A percentile compares a stretch with the other conserved stretches of the same genome.
Conservation (phyloP, 2,888 invertebrate species). For the Chorisops tibialis region DNA sequence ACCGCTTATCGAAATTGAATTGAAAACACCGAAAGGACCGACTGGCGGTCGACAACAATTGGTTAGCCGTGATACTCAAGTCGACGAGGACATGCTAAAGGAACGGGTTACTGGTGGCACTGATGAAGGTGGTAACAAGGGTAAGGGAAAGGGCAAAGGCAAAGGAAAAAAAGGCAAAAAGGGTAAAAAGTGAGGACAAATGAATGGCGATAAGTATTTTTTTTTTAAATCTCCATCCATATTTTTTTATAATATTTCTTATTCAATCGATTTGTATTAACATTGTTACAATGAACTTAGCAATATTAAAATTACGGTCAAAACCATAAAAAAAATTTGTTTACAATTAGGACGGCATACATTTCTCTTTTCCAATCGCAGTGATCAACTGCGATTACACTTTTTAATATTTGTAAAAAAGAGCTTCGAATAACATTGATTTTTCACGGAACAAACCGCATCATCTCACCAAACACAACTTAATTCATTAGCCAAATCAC, state of each 20-base stretch:
- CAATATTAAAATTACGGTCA: too few species aligned
- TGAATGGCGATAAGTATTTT: background rate
- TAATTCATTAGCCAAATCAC: too few species aligned
- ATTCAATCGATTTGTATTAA: too few species aligned
- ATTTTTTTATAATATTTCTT: background rate
- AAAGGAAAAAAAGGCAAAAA: constrained; percentile 35
- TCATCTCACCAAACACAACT: too few species aligned
- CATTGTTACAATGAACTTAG: too few species aligned
- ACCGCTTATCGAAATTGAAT: constrained; percentile 64
- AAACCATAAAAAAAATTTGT: too few species aligned
- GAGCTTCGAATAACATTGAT: too few species aligned
- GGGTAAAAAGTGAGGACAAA: constrained; percentile 26
- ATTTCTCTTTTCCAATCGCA: too few species aligned
- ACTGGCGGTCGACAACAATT: constrained; percentile 58
- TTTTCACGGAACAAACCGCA: too few species aligned
- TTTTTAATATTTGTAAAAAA: too few species aligned
- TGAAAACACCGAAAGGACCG: constrained; percentile 69
- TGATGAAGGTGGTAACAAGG: constrained; percentile 5
- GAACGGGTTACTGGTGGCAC: background rate
- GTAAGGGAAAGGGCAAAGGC: constrained; percentile 30
- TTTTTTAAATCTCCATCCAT: background rate
- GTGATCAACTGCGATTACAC: too few species aligned
- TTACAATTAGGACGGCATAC: too few species aligned
- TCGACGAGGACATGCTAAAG: constrained; percentile 55
- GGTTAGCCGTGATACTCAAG: constrained; percentile 66